Evolutionary conservation across 2,888 invertebrate species (phyloP).

Genomic region (Allygus modestus): DNA sequence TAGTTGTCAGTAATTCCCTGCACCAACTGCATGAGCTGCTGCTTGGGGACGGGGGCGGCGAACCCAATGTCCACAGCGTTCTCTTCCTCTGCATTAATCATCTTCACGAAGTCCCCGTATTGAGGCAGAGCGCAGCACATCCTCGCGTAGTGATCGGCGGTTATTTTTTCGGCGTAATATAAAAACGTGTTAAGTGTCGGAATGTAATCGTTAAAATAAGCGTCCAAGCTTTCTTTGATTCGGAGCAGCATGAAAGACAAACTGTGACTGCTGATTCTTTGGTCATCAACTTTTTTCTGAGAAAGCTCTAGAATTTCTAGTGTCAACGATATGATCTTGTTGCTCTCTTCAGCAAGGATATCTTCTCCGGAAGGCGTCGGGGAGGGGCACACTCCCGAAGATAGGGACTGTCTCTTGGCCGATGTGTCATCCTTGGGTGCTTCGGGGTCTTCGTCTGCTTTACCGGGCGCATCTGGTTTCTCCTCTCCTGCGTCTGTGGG

Average conservation of each 20-base stretch:
- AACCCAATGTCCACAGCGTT: background rate
- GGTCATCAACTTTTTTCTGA: slow-evolving; percentile 26
- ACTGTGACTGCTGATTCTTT: slow-evolving; percentile 10
- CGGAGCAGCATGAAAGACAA: background rate
- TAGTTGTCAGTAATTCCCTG: background rate
- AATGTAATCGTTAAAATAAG: background rate
- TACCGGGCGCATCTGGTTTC: too few species aligned
- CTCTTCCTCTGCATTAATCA: background rate
- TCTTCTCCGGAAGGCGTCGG: slow-evolving; percentile 5
- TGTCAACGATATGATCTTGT: background rate
- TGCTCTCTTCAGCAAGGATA: background rate
- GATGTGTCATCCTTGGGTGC: too few species aligned
- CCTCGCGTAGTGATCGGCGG: background rate
- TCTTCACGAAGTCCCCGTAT: background rate
- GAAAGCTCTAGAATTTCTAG: background rate
- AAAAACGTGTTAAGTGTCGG: background rate
- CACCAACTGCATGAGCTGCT: background rate
- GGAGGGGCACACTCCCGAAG: background rate
- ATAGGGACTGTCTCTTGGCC: too few species aligned
- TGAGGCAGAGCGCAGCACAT: slow-evolving; percentile 10
- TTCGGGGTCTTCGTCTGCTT: too few species aligned
- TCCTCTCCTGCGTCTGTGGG: too few species aligned
- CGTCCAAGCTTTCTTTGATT: slow-evolving; percentile 8
- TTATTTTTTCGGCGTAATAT: background rate
- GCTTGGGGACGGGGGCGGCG: background rate